These are phyloP conservation scores for Sylvia atricapilla DNA, from an alignment of 2,113 vertebrate genomes.

Conservation along the genomic window DNA sequence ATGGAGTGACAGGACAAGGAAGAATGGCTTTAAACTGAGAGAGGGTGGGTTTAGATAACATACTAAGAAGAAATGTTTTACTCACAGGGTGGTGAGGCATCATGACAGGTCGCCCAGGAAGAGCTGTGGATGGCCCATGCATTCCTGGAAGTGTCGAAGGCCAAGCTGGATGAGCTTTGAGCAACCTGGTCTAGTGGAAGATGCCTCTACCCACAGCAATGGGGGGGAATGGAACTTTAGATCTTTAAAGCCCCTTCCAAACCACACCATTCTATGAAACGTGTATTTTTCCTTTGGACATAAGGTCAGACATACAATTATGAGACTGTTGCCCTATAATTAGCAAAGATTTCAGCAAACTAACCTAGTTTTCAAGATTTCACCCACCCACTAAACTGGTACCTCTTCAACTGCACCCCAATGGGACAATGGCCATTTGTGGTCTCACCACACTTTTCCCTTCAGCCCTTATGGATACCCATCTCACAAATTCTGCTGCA, in stretches of 20 bases:
- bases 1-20: not conserved
- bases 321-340: not conserved
- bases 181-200: not conserved
- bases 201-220: not conserved
- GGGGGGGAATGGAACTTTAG: fast-evolving
- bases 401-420: not conserved
- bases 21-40: not conserved
- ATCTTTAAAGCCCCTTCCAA: not conserved
- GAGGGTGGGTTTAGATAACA: not conserved
- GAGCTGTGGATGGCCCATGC: not conserved
- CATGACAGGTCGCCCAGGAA: not conserved
- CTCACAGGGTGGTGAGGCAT: not conserved
- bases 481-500: not conserved
- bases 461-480: not conserved
- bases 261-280: not conserved
- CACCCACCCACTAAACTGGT: not conserved
- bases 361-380: not conserved
- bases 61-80: not conserved
- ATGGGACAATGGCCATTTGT: not conserved
- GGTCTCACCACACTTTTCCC: not conserved
- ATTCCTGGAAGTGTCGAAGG: not conserved
- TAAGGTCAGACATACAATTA: not conserved
- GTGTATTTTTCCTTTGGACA: not conserved
- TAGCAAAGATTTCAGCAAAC: not conserved
- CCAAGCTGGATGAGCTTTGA: not conserved